A percentile compares a stretch with the other conserved stretches of the same genome.
phyloP scores from a whole-genome alignment of 2,113 vertebrate genomes.

The Sorex fumeus region DNA sequence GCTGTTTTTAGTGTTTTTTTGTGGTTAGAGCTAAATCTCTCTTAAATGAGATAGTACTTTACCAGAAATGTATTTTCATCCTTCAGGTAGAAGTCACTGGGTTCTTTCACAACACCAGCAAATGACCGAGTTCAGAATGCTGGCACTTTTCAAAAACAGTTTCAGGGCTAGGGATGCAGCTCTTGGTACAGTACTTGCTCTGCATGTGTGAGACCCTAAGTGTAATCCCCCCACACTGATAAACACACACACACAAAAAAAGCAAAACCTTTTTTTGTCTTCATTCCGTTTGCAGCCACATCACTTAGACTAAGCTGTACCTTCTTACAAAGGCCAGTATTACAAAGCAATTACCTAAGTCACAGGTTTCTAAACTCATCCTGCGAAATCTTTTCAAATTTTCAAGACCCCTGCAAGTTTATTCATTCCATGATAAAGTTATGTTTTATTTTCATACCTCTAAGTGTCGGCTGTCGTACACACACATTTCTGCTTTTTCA shows the following conservation, averaged over 20 bases:
- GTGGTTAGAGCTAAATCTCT: neutral
- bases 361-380: too few species aligned
- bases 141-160: constrained; percentile 24
- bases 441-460: constrained; percentile 49
- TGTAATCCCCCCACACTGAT: too few species aligned
- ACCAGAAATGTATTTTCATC: constrained; percentile 1
- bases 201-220: too few species aligned
- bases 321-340: constrained; percentile 1
- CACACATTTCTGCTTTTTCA: constrained; percentile 23
- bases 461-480: neutral
- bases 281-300: neutral
- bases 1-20: neutral
- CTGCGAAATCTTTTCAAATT: too few species aligned
- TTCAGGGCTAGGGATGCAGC: neutral
- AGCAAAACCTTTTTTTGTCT: neutral
- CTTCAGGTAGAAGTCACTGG: neutral
- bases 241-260: too few species aligned
- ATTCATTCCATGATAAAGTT: too few species aligned
- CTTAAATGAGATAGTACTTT: neutral
- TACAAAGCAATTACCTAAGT: too few species aligned
- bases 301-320: neutral
- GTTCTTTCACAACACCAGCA: neutral
- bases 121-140: neutral
- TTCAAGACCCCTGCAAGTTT: too few species aligned
- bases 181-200: too few species aligned